phyloP scores from a whole-genome alignment of 2,113 vertebrate genomes.

The Bos javanicus region DNA sequence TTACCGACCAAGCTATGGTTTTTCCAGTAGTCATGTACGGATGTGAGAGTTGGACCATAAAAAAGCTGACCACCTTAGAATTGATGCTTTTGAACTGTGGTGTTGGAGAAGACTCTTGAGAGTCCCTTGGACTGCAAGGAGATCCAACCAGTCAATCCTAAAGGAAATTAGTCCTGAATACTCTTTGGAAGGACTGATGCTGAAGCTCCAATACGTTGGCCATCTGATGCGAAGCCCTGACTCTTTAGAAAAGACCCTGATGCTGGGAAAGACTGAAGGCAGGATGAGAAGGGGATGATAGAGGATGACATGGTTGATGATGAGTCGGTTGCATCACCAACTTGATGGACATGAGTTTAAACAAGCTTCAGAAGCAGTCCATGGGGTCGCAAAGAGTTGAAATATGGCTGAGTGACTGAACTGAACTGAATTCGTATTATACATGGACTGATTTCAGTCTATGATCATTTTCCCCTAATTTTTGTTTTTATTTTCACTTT shows the following conservation, averaged over 20 bases:
- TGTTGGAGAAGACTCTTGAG: neutral
- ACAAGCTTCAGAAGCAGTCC: neutral
- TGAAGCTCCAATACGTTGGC: neutral
- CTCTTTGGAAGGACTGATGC: neutral
- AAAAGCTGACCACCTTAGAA: neutral
- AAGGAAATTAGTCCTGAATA: neutral
- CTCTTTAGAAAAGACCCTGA: neutral
- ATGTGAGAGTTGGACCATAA: neutral
- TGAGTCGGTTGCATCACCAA: neutral
- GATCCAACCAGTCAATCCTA: neutral
- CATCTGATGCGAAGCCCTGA: neutral
- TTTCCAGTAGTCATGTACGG: neutral
- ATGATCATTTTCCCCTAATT: neutral
- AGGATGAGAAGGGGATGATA: neutral
- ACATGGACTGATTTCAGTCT: neutral
- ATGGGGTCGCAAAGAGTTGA: neutral
- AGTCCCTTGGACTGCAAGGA: neutral
- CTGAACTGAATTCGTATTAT: neutral
- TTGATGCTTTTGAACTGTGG: neutral
- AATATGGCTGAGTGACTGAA: neutral
- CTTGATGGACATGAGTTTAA: neutral
- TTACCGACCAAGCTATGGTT: neutral
- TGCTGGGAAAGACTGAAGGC: neutral
- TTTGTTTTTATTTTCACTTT: neutral
- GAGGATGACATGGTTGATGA: neutral